phyloP scores from a whole-genome alignment of 64 coral and sea anemone species.

The Montipora foliosa region DNA sequence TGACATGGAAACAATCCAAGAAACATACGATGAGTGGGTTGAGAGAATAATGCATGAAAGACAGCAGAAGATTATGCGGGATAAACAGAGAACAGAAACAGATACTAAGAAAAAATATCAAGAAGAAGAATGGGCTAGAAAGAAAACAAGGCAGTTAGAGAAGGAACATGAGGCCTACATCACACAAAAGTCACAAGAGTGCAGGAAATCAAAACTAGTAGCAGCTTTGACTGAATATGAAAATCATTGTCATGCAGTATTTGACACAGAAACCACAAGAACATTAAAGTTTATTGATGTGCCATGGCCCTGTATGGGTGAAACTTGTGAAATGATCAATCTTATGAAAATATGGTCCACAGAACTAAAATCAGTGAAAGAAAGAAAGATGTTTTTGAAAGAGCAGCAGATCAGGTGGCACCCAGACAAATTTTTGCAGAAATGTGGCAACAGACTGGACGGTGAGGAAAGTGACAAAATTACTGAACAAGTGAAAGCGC shows the following conservation, averaged over 20 bases:
- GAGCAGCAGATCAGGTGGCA: slow-evolving; percentile 95
- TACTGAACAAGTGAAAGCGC: slow-evolving; percentile 79
- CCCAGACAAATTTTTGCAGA: slow-evolving; percentile 88
- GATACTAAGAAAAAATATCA: neutral
- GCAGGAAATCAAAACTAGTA: slow-evolving; percentile 34
- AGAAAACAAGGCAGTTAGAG: slow-evolving; percentile 71
- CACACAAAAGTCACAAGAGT: slow-evolving; percentile 48
- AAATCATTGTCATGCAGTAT: slow-evolving; percentile 67
- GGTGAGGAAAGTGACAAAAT: slow-evolving; percentile 69
- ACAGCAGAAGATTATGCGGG: slow-evolving; percentile 48
- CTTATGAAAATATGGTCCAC: slow-evolving; percentile 60
- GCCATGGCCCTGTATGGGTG: slow-evolving; percentile 87
- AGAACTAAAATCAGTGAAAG: slow-evolving; percentile 55
- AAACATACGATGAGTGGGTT: slow-evolving; percentile 92
- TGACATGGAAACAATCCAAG: slow-evolving; percentile 38
- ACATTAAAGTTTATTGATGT: slow-evolving; percentile 64
- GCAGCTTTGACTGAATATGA: slow-evolving; percentile 67
- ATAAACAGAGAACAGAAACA: slow-evolving; percentile 14
- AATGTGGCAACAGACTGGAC: slow-evolving; percentile 74
- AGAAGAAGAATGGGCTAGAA: slow-evolving; percentile 28
- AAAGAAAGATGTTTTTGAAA: slow-evolving; percentile 80
- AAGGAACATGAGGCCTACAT: slow-evolving; percentile 86
- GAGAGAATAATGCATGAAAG: slow-evolving; percentile 85
- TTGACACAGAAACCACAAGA: slow-evolving; percentile 20
- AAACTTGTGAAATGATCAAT: slow-evolving; percentile 55